Conservation (phyloP, 2,888 invertebrate genomes). For the Tetragnatha montana region DNA sequence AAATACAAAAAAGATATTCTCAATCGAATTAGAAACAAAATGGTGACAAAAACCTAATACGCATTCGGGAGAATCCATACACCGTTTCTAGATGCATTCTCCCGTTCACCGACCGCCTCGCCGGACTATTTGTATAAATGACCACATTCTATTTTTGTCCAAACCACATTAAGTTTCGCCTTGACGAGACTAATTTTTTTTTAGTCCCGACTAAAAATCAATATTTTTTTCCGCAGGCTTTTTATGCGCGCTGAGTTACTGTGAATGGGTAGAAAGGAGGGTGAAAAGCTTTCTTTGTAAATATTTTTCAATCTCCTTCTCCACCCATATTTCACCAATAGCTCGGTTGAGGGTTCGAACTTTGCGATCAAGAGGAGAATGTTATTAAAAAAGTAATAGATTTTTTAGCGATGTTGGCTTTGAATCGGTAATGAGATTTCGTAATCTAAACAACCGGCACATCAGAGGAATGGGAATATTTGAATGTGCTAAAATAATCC, state of each 20-base stretch:
- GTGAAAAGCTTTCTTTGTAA: neutral
- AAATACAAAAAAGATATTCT: neutral
- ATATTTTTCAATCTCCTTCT: neutral
- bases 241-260: neutral
- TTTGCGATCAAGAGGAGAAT: neutral
- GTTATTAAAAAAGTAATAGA: slow-evolving; percentile 1
- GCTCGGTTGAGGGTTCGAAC: neutral
- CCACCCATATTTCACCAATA: neutral
- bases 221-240: neutral
- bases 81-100: neutral
- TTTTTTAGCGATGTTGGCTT: neutral
- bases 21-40: neutral
- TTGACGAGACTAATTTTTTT: neutral
- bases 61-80: neutral
- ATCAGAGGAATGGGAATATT: neutral
- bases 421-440: neutral
- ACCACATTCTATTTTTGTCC: slow-evolving; percentile 12
- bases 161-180: slow-evolving; percentile 7
- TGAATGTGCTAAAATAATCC: neutral
- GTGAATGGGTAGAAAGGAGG: neutral
- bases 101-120: neutral
- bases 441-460: neutral
- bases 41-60: neutral
- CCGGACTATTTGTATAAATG: slow-evolving; percentile 10
- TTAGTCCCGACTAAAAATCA: neutral